Base-by-base conservation (phyloP, 2,113 vertebrate species). In the Zeus faber region DNA sequence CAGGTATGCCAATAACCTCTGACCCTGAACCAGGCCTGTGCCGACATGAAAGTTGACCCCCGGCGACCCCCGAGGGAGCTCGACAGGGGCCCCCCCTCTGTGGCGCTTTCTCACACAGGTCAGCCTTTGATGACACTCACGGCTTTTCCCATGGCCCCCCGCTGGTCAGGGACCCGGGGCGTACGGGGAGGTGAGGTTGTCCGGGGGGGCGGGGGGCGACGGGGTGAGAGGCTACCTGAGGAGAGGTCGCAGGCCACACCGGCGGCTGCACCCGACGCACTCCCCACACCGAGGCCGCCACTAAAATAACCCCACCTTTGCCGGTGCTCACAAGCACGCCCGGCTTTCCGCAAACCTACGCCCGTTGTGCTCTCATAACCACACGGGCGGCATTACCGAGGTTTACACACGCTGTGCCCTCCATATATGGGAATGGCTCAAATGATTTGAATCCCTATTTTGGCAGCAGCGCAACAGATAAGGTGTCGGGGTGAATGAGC, bases 1-100 rank as follows among this genome's bases (percentile, higher is more conserved):
- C 81, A 90, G 85, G 88, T 88, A 90, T 88, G 80, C 76, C 57
- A 17, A 40, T 67, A 43, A 80, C 76, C 84, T 74, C 17, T 84
- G 83, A 89, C 84, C 80, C 50, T 6, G 5, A 49, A 47, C 61
- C 59, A 37, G 67, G 74, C 77, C 65, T 70, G 49, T 54, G 51
- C 66, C 80, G 76, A 84, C 85, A 87, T 87, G 80, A 88, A 89
- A 80, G 67, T 60, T 70, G 85, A 83, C 81, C 80, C 57, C 0
- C 1, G 44, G 35, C 69, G 77, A 88, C 84, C 79, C 60, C 35
- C 22, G 25, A 49, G 24, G 65, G 67, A 26, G 37, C 57, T 57
- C 53, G 5, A 9, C 33, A 14, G 13, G 13, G 3, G 3, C 31
- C 31, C 9, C 49, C 51, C 37, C 58, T 65, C 54, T 54, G 59